A percentile compares a stretch with the other conserved stretches of the same genome.
phyloP scores from a whole-genome alignment of 1,140 invertebrate genomes.

The Argopecten irradians region DNA sequence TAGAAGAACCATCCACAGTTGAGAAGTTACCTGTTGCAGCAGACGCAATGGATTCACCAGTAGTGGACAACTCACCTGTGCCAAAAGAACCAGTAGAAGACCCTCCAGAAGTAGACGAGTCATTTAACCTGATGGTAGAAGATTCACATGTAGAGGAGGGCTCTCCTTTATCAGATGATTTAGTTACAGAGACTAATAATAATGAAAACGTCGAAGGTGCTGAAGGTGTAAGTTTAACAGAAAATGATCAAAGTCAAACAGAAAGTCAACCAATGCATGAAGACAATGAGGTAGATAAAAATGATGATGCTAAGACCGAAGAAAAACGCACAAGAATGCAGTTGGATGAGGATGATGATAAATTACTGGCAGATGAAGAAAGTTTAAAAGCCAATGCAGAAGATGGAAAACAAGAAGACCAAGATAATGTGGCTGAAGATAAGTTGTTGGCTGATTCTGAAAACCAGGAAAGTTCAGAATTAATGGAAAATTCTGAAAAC shows the following conservation, averaged over 20 bases:
- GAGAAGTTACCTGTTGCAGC: no score
- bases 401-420: background rate
- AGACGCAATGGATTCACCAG: no score
- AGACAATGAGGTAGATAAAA: background rate
- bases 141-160: background rate
- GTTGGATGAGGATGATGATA: slow-evolving; percentile 43
- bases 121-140: background rate
- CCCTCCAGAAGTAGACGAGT: no score
- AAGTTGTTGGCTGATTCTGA: slow-evolving; percentile 33
- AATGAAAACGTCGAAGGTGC: slow-evolving; percentile 41
- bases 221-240: slow-evolving; percentile 40
- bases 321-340: slow-evolving; percentile 39
- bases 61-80: no score
- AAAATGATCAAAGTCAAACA: background rate
- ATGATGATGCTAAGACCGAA: background rate
- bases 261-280: background rate
- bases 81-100: no score
- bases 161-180: background rate
- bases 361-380: slow-evolving; percentile 5
- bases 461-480: background rate
- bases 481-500: background rate
- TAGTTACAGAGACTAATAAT: background rate
- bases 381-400: background rate
- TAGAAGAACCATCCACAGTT: no score
- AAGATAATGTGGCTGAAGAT: background rate